Percentiles rank a stretch among this genome's conserved stretches.
Conservation (phyloP, 2,888 invertebrate species). For the Noctua janthe region DNA sequence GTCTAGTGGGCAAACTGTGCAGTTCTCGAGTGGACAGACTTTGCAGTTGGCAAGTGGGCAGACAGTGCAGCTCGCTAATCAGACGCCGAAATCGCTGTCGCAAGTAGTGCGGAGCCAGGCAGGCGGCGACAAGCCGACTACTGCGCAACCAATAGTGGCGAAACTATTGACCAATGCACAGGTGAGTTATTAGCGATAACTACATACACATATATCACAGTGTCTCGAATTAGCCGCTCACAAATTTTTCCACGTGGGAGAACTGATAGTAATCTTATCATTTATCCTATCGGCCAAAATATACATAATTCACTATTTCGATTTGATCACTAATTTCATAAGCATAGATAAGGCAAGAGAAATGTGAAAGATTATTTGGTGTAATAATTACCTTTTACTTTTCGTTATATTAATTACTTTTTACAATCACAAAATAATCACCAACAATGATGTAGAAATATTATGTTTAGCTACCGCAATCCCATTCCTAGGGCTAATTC, state of each 20-base stretch:
- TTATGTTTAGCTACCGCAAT: not conserved
- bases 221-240: conserved; percentile 13
- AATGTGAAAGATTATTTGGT: not conserved
- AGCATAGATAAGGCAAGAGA: not conserved
- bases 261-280: conserved; percentile 15
- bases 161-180: conserved; percentile 94
- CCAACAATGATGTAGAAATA: not conserved
- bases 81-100: conserved; percentile 77
- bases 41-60: conserved; percentile 82
- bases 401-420: too few relatives aligned
- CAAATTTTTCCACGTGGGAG: not conserved
- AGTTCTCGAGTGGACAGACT: conserved; percentile 82
- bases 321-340: not conserved
- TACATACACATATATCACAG: not conserved
- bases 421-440: not conserved
- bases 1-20: conserved; percentile 82
- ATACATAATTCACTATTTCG: not conserved
- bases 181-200: conserved; percentile 78
- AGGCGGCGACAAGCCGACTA: conserved; percentile 78
- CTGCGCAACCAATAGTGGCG: conserved; percentile 91
- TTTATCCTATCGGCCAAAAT: not conserved
- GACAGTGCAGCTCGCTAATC: conserved; percentile 83
- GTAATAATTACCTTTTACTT: too few relatives aligned
- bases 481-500: not conserved
- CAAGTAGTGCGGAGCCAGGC: conserved; percentile 84